phyloP scores from a whole-genome alignment of 2,113 vertebrate genomes.

The Mesembrinibis cayennensis region DNA sequence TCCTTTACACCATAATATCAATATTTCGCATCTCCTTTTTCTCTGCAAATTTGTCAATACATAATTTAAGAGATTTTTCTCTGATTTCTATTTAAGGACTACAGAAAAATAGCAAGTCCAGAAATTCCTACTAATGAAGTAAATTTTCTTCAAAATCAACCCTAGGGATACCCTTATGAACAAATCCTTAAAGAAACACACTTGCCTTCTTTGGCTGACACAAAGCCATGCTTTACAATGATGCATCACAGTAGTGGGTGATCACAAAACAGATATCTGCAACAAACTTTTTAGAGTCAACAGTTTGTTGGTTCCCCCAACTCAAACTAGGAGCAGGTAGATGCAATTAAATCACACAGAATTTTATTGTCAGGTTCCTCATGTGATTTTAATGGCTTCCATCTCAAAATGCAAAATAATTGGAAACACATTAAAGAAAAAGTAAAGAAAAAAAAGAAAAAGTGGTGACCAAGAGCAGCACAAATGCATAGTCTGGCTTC shows the following conservation, averaged over 20 bases:
- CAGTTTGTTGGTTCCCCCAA: not conserved
- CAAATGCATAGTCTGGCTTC: not conserved
- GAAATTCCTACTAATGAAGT: not conserved
- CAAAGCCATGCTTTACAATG: not conserved
- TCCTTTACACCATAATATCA: not conserved
- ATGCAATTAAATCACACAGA: not conserved
- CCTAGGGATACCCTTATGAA: not conserved
- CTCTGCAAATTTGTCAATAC: not conserved
- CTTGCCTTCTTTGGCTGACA: not conserved
- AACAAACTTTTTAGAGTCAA: not conserved
- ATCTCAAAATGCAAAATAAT: not conserved
- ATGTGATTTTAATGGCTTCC: not conserved
- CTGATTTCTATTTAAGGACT: not conserved
- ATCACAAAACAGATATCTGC: not conserved
- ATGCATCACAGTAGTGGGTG: not conserved
- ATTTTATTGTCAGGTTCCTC: not conserved
- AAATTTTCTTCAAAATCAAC: not conserved
- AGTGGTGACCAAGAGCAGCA: not conserved
- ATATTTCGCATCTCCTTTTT: not conserved
- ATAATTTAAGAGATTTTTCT: not conserved
- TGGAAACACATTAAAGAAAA: not conserved
- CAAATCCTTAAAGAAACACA: not conserved
- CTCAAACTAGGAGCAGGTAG: not conserved
- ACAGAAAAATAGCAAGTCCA: not conserved
- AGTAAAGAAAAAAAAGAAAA: not conserved